These are phyloP conservation scores for Drosophila neotestacea DNA, from an alignment of 2,888 invertebrate genomes.

Conservation along the genomic window DNA sequence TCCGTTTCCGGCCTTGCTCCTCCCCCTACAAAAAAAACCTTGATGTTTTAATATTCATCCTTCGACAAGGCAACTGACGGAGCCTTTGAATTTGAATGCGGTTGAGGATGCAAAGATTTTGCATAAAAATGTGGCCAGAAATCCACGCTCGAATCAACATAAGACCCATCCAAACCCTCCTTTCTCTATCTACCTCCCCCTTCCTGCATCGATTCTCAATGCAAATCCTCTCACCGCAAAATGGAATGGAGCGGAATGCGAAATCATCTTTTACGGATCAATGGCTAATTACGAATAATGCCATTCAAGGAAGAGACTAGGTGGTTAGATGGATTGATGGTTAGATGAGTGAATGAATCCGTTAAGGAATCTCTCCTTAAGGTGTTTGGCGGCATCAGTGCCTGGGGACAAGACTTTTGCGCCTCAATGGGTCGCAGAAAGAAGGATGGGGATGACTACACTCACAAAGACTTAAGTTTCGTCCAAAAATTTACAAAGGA, in stretches of 20 bases:
- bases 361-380: slow-evolving; percentile 63
- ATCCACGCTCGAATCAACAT: slow-evolving; percentile 77
- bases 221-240: slow-evolving; percentile 77
- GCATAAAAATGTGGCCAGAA: slow-evolving; percentile 59
- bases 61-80: slow-evolving; percentile 32
- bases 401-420: slow-evolving; percentile 31
- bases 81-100: slow-evolving; percentile 56
- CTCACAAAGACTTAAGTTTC: background rate
- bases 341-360: slow-evolving; percentile 47
- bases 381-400: slow-evolving; percentile 53
- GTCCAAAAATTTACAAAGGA: no score
- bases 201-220: slow-evolving; percentile 44
- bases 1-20: slow-evolving; percentile 39
- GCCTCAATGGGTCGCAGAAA: slow-evolving; percentile 23
- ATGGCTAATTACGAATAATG: slow-evolving; percentile 82
- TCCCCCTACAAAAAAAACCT: slow-evolving; percentile 34
- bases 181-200: slow-evolving; percentile 1
- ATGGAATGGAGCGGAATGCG: slow-evolving; percentile 54
- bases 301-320: slow-evolving; percentile 62
- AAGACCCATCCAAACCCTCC: slow-evolving; percentile 61
- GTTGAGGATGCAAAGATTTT: slow-evolving; percentile 36
- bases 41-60: slow-evolving; percentile 70
- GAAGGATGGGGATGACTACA: background rate
- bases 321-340: slow-evolving; percentile 8
- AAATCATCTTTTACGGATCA: slow-evolving; percentile 84